These are phyloP conservation scores for Plagiodera versicolora DNA, from an alignment of 2,888 invertebrate species.

Conservation along the genomic window DNA sequence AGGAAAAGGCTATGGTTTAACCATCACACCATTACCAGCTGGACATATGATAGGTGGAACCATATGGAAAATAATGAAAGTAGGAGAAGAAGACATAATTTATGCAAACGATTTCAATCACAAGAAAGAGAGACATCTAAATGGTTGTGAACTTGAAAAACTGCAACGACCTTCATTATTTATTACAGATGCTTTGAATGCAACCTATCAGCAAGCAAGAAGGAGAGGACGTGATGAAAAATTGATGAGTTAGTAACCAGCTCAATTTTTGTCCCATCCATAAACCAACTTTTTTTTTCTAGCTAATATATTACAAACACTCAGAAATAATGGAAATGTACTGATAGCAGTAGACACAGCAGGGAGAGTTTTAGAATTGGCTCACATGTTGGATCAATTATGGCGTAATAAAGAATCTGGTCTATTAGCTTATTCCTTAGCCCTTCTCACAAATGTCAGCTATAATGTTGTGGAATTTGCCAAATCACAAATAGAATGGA, in stretches of 20 bases:
- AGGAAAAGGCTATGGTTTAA: conserved; percentile 95
- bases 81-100: conserved; percentile 97
- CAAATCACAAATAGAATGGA: conserved; percentile 99
- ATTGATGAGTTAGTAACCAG: conserved; percentile 78
- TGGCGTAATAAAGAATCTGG: conserved; percentile 97
- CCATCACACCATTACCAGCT: conserved; percentile 92
- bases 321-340: conserved; percentile 93
- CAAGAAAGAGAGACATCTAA: conserved; percentile 96
- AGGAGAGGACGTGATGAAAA: conserved; percentile 92
- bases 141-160: conserved; percentile 91
- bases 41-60: conserved; percentile 99
- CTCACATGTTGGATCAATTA: conserved; percentile 93
- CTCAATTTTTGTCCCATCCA: conserved; percentile 14
- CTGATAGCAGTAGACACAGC: conserved; percentile 96
- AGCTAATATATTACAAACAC: conserved; percentile 92
- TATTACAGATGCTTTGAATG: conserved; percentile 95
- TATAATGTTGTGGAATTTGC: conserved; percentile 99
- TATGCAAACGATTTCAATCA: conserved; percentile 99
- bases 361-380: conserved; percentile 92
- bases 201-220: conserved; percentile 89
- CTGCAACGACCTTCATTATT: conserved; percentile 90
- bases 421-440: conserved; percentile 89
- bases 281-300: conserved; percentile 42
- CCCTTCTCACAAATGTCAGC: conserved; percentile 92
- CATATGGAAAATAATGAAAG: conserved; percentile 97